Evolutionary conservation across 2,113 vertebrate species (phyloP), one percentile per base, ranked within the genome.

Genomic region (Prunella himalayana): DNA sequence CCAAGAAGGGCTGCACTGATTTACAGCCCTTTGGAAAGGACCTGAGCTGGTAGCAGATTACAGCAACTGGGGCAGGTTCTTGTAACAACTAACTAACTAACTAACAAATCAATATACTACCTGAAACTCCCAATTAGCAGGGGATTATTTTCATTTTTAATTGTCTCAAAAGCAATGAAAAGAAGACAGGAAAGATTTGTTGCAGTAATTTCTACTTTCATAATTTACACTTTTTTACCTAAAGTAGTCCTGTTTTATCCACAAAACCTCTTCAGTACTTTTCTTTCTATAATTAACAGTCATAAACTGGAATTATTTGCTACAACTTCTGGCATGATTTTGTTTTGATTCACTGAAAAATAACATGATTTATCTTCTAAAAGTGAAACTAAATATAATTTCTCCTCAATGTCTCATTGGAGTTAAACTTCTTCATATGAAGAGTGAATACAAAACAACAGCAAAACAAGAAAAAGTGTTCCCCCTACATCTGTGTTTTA

Each of bases 141-240:
- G 51, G 35, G 6, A 72, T 75, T 68, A 33, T 20, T 8, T 66
- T 50, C 33, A 41, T 57, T 66, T 30, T 5, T 9, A 53, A 23
- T 47, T 2, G 2, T 27, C 73, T 56, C 33, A 30, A 93, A 91
- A 92, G 13, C 45, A 91, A 73, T 87, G 51, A 90, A 95, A 95
- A 90, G 68, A 83, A 85, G 63, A 86, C 49, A 88, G 15, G 41
- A 86, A 80, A 93, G 22, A 86, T 87, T 79, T 60, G 9, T 79
- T 60, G 15, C 5, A 3, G 49, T 71, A 47, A 68, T 96, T 73
- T 71, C 45, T 88, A 8, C 28, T 21, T 63, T 54, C 33, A 51
- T 56, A 92, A 94, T 88, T 96, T 92, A 86, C 39, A 86, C 20
- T 24, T 85, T 83, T 7, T 87, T 51, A 78, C 65, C n/a, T 85